Evolutionary conservation across 2,797 vertebrate genomes (phyloP).

Genomic region (Gastrophryne carolinensis): DNA sequence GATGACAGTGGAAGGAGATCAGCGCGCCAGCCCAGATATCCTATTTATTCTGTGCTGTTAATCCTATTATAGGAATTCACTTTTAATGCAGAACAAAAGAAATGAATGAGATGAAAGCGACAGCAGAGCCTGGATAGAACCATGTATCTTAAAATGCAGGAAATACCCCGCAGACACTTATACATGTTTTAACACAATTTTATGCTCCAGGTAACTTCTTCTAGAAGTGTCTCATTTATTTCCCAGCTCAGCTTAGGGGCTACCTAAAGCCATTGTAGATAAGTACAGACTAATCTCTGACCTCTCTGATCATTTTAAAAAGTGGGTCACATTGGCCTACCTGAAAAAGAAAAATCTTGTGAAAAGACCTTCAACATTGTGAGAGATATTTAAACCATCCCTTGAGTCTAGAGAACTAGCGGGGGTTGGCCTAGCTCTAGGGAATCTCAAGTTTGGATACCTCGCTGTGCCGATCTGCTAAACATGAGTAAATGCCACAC

Average conservation of each 20-base stretch:
- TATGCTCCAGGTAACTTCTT: not conserved
- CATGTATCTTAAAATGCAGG: not conserved
- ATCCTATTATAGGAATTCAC: not conserved
- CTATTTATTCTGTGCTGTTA: not conserved
- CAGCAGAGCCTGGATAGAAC: not conserved
- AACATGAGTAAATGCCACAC: too few relatives aligned
- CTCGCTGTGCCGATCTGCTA: too few relatives aligned
- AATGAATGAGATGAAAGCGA: not conserved
- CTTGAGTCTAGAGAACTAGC: too few relatives aligned
- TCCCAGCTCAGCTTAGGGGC: not conserved
- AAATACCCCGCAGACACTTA: slow-evolving; percentile 25
- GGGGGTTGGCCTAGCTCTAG: too few relatives aligned
- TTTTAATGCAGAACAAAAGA: not conserved
- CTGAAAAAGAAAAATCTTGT: not conserved
- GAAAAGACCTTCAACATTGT: too few relatives aligned
- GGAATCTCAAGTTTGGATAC: too few relatives aligned
- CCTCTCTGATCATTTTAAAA: slow-evolving; percentile 3
- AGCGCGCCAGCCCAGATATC: not conserved
- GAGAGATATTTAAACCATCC: too few relatives aligned
- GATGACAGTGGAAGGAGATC: too few relatives aligned
- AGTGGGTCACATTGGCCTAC: slow-evolving; percentile 1
- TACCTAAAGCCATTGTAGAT: slow-evolving; percentile 5
- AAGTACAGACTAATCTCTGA: slow-evolving; percentile 13
- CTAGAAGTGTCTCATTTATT: slow-evolving; percentile 1
- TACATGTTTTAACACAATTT: slow-evolving; percentile 38